Percentiles rank a stretch among this genome's conserved stretches.
phyloP scores from a whole-genome alignment of 2,113 vertebrate genomes.

The Petrocephalus zakoni region DNA sequence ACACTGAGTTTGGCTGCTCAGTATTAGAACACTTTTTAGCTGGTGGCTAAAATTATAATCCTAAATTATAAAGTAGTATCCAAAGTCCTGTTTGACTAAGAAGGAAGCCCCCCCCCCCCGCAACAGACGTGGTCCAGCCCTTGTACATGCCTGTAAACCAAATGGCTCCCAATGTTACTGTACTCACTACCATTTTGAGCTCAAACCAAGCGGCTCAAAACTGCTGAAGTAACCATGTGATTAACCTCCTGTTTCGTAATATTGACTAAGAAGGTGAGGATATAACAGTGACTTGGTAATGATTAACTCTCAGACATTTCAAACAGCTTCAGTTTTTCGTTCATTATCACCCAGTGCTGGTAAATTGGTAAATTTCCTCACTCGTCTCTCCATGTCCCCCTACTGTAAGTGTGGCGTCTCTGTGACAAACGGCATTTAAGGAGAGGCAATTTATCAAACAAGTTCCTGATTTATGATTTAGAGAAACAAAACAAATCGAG shows the following conservation, averaged over 20 bases:
- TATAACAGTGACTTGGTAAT: not conserved
- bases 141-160: not conserved
- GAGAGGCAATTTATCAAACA: not conserved
- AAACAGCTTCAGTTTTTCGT: not conserved
- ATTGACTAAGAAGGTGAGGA: conserved; percentile 7
- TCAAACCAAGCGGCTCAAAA: not conserved
- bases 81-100: not conserved
- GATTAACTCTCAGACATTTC: not conserved
- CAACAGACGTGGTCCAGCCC: not conserved
- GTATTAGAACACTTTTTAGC: not conserved
- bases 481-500: not conserved
- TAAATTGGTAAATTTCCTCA: not conserved
- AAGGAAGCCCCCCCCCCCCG: not conserved
- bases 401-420: not conserved
- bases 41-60: not conserved
- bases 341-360: not conserved
- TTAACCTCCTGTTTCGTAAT: not conserved
- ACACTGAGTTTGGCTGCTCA: not conserved
- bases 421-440: not conserved
- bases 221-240: not conserved
- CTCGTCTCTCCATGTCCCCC: not conserved
- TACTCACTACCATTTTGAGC: not conserved
- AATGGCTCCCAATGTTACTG: not conserved
- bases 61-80: not conserved
- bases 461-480: not conserved